Base-by-base conservation (phyloP, 2,797 vertebrate genomes). In the Eulemur albifrons region DNA sequence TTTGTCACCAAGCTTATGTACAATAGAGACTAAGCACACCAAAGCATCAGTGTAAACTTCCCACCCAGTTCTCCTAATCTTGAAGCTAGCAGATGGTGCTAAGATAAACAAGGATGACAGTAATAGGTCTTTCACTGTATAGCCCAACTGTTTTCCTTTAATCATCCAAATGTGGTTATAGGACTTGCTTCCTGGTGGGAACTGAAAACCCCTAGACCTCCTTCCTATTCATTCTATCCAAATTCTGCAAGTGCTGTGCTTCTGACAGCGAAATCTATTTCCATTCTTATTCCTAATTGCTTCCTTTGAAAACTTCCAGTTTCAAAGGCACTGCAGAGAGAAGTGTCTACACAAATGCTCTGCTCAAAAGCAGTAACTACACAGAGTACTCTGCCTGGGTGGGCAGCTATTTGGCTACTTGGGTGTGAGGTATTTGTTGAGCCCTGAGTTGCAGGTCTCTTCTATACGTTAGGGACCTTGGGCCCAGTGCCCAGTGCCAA, bases 51-150 rank as follows among this genome's bases (percentile, higher is more conserved):
- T 45, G 35, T 83, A 82, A 96, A 95, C 23, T 38, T 82, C 30
- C 54, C 15, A 48, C 38, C n/a, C 63, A 77, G 17, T 87, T 90
- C 67, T 88, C 67, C 40, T 77, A 88, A 81, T 75, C 54, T 90
- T 85, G 30, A 97, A 59, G n/a, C 8, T n/a, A 88, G 73, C 81
- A 95, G 88, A 86, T 91, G 82, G 45, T 67, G 43, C 88, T 94
- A 90, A 90, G 54, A 65, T 88, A 88, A 97, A 94, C 92, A 95
- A 20, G 30, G 43, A 84, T 94, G n/a, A 7, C 21, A 70, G 21
- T n/a, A 50, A 82, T 23, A 52, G 23, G 50, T 18, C 27, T 96
- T 94, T 91, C 48, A 88, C 45, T 72, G 20, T 20, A 23, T 4
- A 67, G 59, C 25, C 38, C 83, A 52, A 85, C 48, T 52, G 30